A percentile compares a stretch with the other conserved stretches of the same genome.
These are phyloP conservation scores for Hartigia nigra DNA, from an alignment of 2,888 invertebrate genomes.

Conservation along the genomic window DNA sequence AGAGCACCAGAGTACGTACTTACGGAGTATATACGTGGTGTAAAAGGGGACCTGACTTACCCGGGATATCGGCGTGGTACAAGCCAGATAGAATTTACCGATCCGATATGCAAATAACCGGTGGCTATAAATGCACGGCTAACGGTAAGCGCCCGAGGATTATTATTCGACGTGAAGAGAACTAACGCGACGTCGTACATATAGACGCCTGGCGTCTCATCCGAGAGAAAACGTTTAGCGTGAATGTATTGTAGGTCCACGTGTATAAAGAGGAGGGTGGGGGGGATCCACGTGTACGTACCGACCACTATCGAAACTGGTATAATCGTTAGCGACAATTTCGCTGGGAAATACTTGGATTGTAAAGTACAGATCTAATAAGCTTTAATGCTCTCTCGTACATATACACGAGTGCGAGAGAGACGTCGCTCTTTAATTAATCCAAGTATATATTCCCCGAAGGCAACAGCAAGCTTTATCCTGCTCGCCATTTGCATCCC, in stretches of 20 bases:
- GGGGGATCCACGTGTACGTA: not conserved
- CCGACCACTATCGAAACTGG: not conserved
- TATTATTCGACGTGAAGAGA: constrained; percentile 42
- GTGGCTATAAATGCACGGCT: constrained; percentile 53
- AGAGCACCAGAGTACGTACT: not conserved
- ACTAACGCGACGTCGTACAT: constrained; percentile 10
- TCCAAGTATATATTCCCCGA: not conserved
- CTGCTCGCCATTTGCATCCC: not conserved
- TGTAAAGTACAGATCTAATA: not conserved
- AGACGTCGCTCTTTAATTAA: not conserved
- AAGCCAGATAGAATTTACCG: constrained; percentile 49
- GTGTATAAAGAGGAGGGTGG: too few species aligned
- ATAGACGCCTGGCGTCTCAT: not conserved
- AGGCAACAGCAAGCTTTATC: not conserved
- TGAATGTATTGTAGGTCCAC: not conserved
- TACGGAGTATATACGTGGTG: constrained; percentile 5
- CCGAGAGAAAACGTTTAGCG: not conserved
- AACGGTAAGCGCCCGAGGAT: constrained; percentile 58
- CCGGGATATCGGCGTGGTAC: constrained; percentile 12
- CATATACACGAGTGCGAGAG: not conserved
- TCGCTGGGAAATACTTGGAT: not conserved
- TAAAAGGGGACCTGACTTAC: constrained; percentile 19
- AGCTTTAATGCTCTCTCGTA: not conserved
- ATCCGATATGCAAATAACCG: constrained; percentile 58
- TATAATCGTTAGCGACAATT: not conserved